phyloP scores from a whole-genome alignment of 2,888 invertebrate species.

The Crematogaster levior region DNA sequence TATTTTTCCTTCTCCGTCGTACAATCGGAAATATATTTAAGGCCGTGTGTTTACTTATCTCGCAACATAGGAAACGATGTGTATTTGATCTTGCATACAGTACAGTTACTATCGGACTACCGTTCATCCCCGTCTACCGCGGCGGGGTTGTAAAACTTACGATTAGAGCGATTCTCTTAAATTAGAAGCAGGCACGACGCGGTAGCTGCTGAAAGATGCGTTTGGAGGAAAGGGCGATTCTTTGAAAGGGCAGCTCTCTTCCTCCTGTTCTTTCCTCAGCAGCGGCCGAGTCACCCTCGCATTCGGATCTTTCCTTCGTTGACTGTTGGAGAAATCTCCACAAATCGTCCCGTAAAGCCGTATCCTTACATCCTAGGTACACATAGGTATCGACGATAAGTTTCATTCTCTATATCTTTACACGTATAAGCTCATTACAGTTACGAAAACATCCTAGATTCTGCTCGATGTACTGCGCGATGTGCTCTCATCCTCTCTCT shows the following conservation, averaged over 20 bases:
- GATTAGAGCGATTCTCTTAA: constrained; percentile 67
- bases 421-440: constrained; percentile 85
- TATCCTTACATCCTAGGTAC: constrained; percentile 82
- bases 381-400: constrained; percentile 83
- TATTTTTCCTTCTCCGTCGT: constrained; percentile 66
- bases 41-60: constrained; percentile 78
- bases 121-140: constrained; percentile 60
- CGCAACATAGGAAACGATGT: constrained; percentile 79
- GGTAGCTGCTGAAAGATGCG: not conserved
- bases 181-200: constrained; percentile 57
- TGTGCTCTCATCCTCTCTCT: constrained; percentile 75
- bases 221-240: not conserved
- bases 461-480: constrained; percentile 76
- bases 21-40: constrained; percentile 78
- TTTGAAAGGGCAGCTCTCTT: not conserved
- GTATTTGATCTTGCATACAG: constrained; percentile 75
- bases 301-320: constrained; percentile 28
- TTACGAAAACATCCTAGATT: constrained; percentile 80
- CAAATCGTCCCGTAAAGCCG: constrained; percentile 78
- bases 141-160: constrained; percentile 76
- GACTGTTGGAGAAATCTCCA: constrained; percentile 57
- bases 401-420: constrained; percentile 75
- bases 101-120: constrained; percentile 62
- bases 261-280: constrained; percentile 42
- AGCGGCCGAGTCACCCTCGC: constrained; percentile 45